phyloP scores from a whole-genome alignment of 35 echinoderm and acorn worm genomes.

The Hemicentrotus pulcherrimus region DNA sequence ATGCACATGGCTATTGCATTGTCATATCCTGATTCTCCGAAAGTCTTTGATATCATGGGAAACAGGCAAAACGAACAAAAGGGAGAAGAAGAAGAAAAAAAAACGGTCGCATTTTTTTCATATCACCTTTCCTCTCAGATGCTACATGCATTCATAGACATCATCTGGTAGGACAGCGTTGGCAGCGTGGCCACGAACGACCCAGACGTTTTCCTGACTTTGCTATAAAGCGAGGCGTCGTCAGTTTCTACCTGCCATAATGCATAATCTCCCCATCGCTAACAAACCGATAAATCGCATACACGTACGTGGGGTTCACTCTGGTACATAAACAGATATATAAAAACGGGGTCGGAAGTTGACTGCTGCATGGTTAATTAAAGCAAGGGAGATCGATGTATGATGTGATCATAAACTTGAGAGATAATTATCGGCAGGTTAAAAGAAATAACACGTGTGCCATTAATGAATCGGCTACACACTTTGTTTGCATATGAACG shows the following conservation, averaged over 20 bases:
- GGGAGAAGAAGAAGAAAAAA: too few species aligned
- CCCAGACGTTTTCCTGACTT: background rate
- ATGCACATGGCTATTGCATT: too few species aligned
- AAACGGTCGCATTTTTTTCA: too few species aligned
- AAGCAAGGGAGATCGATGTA: background rate
- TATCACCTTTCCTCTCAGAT: background rate
- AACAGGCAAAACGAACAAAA: too few species aligned
- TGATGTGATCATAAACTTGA: background rate
- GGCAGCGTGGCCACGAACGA: background rate
- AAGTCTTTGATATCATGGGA: too few species aligned
- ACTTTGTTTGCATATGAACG: background rate
- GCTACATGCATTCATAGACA: background rate
- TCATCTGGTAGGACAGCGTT: background rate
- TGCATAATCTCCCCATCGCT: background rate
- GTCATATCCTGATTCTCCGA: too few species aligned
- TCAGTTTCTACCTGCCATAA: background rate
- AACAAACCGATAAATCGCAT: background rate
- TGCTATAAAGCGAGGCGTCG: background rate
- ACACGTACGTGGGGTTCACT: background rate
- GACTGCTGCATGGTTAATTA: background rate
- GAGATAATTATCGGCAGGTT: background rate
- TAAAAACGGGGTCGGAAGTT: background rate
- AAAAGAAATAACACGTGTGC: background rate
- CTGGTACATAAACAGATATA: background rate
- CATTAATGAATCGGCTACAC: background rate